Percentiles rank a stretch among this genome's conserved stretches.
Evolutionary conservation across 1,140 invertebrate species (phyloP).

Genomic region (Ceratosolen fusciceps): DNA sequence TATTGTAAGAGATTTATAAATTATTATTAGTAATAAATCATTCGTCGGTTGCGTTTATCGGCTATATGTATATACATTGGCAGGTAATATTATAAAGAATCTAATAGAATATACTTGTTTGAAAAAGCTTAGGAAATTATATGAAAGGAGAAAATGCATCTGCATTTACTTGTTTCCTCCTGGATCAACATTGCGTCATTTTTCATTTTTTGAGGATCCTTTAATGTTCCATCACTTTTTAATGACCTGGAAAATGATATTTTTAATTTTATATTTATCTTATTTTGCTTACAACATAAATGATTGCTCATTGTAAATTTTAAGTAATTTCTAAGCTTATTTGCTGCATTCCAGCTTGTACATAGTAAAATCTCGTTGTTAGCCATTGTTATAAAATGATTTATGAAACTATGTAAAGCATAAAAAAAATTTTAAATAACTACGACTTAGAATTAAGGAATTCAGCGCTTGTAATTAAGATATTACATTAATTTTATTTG

Average conservation of each 20-base stretch:
- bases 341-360: too few species aligned
- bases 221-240: constrained; percentile 30
- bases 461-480: too few species aligned
- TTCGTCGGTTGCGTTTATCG: too few species aligned
- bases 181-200: not conserved
- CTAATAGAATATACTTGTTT: too few species aligned
- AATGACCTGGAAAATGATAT: constrained; percentile 20
- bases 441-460: too few species aligned
- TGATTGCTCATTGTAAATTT: not conserved
- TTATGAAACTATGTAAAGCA: too few species aligned
- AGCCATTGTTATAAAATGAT: too few species aligned
- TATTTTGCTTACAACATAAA: not conserved
- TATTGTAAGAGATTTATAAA: not conserved
- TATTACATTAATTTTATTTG: too few species aligned
- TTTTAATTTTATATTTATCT: not conserved
- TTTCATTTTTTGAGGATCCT: constrained; percentile 25
- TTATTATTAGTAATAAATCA: not conserved
- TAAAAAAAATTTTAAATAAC: too few species aligned
- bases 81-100: too few species aligned
- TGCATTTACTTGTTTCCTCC: constrained; percentile 35
- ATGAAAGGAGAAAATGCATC: not conserved
- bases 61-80: too few species aligned
- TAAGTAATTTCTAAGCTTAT: not conserved
- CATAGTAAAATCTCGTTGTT: too few species aligned
- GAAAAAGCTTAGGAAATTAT: not conserved